phyloP scores from a whole-genome alignment of 2,888 invertebrate genomes.

The Mystacides longicornis region DNA sequence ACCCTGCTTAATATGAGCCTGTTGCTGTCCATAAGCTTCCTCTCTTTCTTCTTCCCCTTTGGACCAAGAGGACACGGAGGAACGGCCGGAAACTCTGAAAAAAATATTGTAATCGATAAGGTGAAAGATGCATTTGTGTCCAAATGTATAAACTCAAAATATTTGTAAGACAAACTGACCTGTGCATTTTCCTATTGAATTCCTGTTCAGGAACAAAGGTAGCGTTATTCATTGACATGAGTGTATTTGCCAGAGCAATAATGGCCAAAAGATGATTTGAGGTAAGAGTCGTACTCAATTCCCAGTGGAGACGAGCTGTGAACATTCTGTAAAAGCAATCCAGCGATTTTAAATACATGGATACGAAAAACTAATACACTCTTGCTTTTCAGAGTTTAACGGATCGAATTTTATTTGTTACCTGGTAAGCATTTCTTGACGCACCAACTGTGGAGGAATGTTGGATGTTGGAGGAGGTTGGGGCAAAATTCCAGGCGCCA shows the following conservation, averaged over 20 bases:
- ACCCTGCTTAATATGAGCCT: constrained; percentile 91
- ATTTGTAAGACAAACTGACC: constrained; percentile 36
- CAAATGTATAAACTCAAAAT: background rate
- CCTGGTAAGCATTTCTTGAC: constrained; percentile 69
- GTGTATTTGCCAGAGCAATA: constrained; percentile 90
- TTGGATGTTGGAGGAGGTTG: constrained; percentile 41
- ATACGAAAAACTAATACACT: background rate
- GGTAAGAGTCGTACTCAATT: constrained; percentile 87
- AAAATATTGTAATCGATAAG: background rate
- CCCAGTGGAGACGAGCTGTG: constrained; percentile 89
- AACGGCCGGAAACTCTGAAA: constrained; percentile 54
- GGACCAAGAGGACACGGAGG: constrained; percentile 54
- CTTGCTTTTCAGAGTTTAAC: background rate
- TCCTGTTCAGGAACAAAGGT: constrained; percentile 88
- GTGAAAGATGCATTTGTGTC: background rate
- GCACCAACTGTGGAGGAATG: constrained; percentile 63
- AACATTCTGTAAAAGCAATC: constrained; percentile 50
- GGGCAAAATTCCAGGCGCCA: constrained; percentile 39
- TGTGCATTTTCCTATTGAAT: constrained; percentile 66
- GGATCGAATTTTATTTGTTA: constrained; percentile 22
- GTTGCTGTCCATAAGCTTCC: constrained; percentile 76
- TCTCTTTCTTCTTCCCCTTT: constrained; percentile 75
- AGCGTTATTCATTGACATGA: constrained; percentile 97
- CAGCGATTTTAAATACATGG: background rate
- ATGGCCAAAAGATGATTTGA: constrained; percentile 93